Evolutionary conservation across 2,888 invertebrate genomes (phyloP).

Genomic region (Aspidiotus destructor): DNA sequence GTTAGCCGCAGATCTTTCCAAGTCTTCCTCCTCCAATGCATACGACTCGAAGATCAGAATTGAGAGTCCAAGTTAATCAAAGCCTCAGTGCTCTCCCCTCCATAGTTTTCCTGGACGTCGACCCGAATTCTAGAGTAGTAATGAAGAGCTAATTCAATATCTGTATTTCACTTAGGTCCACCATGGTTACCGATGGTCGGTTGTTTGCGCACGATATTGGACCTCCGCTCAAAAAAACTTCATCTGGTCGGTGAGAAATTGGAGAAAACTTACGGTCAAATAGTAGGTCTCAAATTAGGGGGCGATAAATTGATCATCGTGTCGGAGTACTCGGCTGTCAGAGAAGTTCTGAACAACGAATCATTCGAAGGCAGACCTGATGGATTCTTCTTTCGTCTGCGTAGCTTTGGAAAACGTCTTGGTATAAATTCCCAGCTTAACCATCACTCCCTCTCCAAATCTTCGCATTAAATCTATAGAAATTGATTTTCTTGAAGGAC

Average conservation of each 20-base stretch:
- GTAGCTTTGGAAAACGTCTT: conserved; percentile 56
- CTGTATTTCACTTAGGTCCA: conserved; percentile 45
- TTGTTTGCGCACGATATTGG: conserved; percentile 52
- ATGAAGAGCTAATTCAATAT: not conserved
- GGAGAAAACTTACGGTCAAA: conserved; percentile 51
- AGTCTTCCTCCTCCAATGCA: too few species aligned
- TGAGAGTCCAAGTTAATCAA: too few species aligned
- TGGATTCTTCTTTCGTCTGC: conserved; percentile 57
- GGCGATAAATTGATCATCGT: conserved; percentile 53
- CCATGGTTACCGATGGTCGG: conserved; percentile 50
- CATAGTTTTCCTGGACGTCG: too few species aligned
- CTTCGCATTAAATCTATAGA: not conserved
- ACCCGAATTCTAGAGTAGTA: too few species aligned
- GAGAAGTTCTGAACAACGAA: conserved; percentile 51
- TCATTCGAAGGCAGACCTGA: conserved; percentile 62
- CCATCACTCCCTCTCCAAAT: not conserved
- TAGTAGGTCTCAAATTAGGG: conserved; percentile 58
- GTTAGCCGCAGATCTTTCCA: too few species aligned
- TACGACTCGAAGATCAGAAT: too few species aligned
- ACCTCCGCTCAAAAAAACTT: conserved; percentile 48
- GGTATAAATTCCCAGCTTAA: conserved; percentile 45
- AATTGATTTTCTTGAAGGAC: conserved; percentile 40
- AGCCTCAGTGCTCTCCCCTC: too few species aligned
- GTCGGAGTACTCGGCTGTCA: conserved; percentile 52
- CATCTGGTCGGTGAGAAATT: conserved; percentile 54